Base-by-base conservation (phyloP, 2,888 invertebrate genomes). In the Raillietiella orientalis region DNA sequence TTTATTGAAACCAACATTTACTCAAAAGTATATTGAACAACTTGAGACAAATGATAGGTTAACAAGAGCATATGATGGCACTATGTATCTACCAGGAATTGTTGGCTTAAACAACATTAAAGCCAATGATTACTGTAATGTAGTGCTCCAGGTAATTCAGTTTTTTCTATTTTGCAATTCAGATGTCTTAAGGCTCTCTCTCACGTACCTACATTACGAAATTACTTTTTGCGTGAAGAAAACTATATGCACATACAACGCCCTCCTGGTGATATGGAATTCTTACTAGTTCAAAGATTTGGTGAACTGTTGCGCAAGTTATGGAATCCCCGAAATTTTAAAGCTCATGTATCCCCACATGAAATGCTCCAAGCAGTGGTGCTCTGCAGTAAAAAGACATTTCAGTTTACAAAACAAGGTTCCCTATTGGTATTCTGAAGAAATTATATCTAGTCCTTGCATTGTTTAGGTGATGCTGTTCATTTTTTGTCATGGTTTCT, bases 361-460 rank as follows among this genome's bases (percentile, higher is more conserved):
- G 96, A 99, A 56, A 99, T 99, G 93, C 52, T 99, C 14, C 99
- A 99, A 42, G 82, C 96, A 24, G 79, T 90, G 14, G 82, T 96
- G 3, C 52, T 93, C 32, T 82, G 84, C 74, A 79, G 90, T 41
- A 72, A 74, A 46, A 87, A 93, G 44, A 62, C 66, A 35, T 99
- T 93, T 44, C 93, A 99, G 49, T 90, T 99, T 42, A 99, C 87
- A 2, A 69, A 84, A 40, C 96, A 93, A 55, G 87, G 79, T 70
- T 42, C 31, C 10, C 9, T 20, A 12, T 21, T 10, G 13, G 13
- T 6, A 12, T n/a, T 24, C 4, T 6, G 11, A 16, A 14, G 5
- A 3, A 9, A 14, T 25, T 11, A 27, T 12, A 14, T 28, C 15
- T 12, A 26, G 14, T n/a, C n/a, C n/a, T n/a, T n/a, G n/a, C n/a